Evolutionary conservation across 92 coral and sea anemone genomes (phyloP), one percentile per base, ranked within the genome.

Genomic region (Zoanthus sansibaricus): DNA sequence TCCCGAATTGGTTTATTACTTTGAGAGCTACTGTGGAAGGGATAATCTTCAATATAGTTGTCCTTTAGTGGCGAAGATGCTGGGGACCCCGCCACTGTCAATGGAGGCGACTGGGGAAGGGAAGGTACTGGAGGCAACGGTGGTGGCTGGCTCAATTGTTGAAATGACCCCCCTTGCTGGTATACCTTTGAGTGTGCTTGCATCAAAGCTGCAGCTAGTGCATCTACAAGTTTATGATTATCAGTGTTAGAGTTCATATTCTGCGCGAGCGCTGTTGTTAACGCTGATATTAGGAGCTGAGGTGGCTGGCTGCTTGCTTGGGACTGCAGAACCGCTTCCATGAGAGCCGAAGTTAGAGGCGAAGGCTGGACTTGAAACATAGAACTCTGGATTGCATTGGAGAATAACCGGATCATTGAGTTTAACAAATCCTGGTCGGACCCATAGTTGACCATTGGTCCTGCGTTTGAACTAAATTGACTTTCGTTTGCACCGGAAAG

Each of bases 201-300:
- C 61, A 54, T 66, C 75, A 80, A 20, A 21, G 85, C 85, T n/a
- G 21, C 46, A 71, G 85, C 85, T 62, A 80, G 44, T 15, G 85
- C 85, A 30, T 68, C 49, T 5, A 15, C 66, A 61, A 80, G 85
- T 32, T 66, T 66, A 58, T 80, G 74, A 30, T 68, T 80, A 32
- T 80, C 72, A 4, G 47, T 64, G 61, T 80, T 80, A 25, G 75
- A 64, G 59, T 80, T 80, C 25, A 80, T 66, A 16, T 80, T 80
- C 16, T 66, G 85, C 0, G 85, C 85, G 3, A 80, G 74, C 47
- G 85, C 85, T 0, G 85, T 13, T n/a, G 85, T 80, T 54, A 80
- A 31, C 49, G 85, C 73, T 46, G 85, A 80, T 18, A 80, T 66
- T 74, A 80, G 21, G 17, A 80, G 61, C 44, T 80, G 85, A 44